Percentiles rank a stretch among this genome's conserved stretches.
Conservation (phyloP, 2,113 vertebrate species). For the Apaloderma vittatum region DNA sequence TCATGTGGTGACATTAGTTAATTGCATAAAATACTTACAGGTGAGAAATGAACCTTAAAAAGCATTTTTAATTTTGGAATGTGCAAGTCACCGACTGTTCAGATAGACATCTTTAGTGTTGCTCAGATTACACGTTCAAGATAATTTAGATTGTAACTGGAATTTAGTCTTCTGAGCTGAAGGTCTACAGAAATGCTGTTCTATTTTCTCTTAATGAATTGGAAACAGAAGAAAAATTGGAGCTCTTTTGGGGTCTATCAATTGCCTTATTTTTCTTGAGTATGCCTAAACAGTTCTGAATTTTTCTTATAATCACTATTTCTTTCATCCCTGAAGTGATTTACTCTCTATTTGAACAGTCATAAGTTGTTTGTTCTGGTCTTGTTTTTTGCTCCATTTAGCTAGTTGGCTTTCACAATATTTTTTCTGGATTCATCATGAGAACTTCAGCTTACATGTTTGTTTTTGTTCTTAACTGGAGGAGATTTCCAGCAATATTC, state of each 20-base stretch:
- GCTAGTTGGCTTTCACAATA: background rate
- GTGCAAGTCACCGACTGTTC: background rate
- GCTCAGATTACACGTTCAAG: background rate
- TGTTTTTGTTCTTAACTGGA: background rate
- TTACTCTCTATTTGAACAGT: background rate
- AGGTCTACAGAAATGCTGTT: background rate
- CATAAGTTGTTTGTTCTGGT: background rate
- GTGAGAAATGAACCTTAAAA: background rate
- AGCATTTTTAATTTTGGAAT: background rate
- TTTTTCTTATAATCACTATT: background rate
- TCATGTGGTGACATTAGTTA: background rate
- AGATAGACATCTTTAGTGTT: background rate
- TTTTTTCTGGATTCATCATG: slow-evolving; percentile 12
- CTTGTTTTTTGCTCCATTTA: background rate
- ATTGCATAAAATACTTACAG: background rate
- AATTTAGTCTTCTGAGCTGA: background rate
- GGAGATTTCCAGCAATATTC: background rate
- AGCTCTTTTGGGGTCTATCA: background rate
- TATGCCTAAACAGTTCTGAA: background rate
- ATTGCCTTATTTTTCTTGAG: background rate
- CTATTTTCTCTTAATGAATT: background rate
- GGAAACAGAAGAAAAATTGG: background rate
- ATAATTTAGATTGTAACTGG: background rate
- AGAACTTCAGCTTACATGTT: background rate
- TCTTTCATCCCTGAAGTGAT: background rate